Evolutionary conservation across 1,140 invertebrate genomes (phyloP), one percentile per base, ranked within the genome.

Genomic region (Aphis gossypii): DNA sequence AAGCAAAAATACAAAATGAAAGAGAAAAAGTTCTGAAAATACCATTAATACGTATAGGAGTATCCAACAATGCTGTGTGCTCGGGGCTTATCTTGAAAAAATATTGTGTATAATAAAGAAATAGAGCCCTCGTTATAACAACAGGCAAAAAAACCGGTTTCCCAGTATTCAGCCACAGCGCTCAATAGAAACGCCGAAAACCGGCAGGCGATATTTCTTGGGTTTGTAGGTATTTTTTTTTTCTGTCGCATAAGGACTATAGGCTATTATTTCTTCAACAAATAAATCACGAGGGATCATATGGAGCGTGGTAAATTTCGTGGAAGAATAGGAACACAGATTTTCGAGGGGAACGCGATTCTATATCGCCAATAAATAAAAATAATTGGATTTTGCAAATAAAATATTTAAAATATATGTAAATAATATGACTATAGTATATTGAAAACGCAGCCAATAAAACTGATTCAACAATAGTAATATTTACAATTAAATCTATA

Each of bases 221-320:
- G 92, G 91, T 92, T 92, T 93, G 92, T 41, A 93, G 82, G 35
- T 86, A 84, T 93, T 93, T 93, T 86, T 92, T 92, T 93, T 84
- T 93, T 84, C 48, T 51, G 38, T 44, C 38, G 11, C 48, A 41
- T 30, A 20, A 93, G 76, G 68, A 93, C 92, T 86, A 92, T 82
- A 92, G 90, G 44, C 90, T 92, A 93, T 93, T 93, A 93, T 93
- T 93, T 93, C 82, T 84, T 84, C 82, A 68, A 86, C 92, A 86
- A 93, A 93, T 93, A 93, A 93, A 93, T 93, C 92, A 93, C 92
- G 76, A 93, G 82, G 92, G 92, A 93, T 93, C 92, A 86, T 93
- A 93, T 86, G 92, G 92, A 93, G 92, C 92, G 92, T 93, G 92
- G 92, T 93, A 93, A 93, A 93, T 93, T 93, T 93, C 38, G n/a